Base-by-base conservation (phyloP, 2,888 invertebrate genomes). In the Esperia sulphurella region DNA sequence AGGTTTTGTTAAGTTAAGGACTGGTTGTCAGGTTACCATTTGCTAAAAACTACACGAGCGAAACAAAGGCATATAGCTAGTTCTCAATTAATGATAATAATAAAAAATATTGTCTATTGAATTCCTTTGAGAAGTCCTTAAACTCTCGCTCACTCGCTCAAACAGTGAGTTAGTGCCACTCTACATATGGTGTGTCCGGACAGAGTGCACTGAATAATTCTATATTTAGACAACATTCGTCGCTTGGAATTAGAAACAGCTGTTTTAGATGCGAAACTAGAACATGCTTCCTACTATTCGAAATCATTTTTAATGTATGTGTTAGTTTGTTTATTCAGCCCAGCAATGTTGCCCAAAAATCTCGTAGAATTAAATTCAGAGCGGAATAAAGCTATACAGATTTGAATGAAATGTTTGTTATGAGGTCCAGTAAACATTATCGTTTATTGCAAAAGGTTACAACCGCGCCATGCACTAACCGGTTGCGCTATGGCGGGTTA, bases 181-280 rank as follows among this genome's bases (percentile, higher is more conserved):
- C 57, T 46, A 54, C 59, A 62, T 55, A 53, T 50, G 49, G 49
- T 21, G 21, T 21, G 21, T 21, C 21, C 21, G 21, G 21, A 21
- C 61, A 46, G 60, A 60, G 51, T 70, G 65, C 65, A 65, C 59
- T 67, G 63, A 67, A 69, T 68, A 65, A 68, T 68, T 69, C 65
- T 76, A 70, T 71, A 72, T 73, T 71, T 74, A 65, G 68, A 68
- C 57, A 63, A 60, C 57, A 66, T 68, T 68, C 61, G 58, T 63
- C 58, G 60, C 61, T 58, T 58, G 71, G 66, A 68, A 66, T 72
- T 65, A 65, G 65, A 63, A 61, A 63, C 61, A 55, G 48, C 52
- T 59, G 58, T 61, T 63, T 53, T 51, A 52, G 59, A 58, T 59
- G 49, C 53, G 49, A 60, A 61, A 63, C 61, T 60, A 56, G 57